phyloP scores from a whole-genome alignment of 2,888 invertebrate species.

The Panopea generosa region DNA sequence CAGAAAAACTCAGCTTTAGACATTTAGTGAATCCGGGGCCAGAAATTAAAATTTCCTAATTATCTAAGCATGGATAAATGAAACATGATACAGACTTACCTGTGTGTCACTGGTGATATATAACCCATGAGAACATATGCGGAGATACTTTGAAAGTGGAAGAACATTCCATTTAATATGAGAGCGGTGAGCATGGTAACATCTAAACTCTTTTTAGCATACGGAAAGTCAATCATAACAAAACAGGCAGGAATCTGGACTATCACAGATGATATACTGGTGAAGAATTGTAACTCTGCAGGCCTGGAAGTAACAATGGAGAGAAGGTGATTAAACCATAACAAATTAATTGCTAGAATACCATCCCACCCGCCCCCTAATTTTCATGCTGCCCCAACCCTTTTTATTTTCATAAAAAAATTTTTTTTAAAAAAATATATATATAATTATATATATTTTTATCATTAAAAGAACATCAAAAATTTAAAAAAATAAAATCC shows the following conservation, averaged over 20 bases:
- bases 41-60: too few species aligned
- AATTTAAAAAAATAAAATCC: too few species aligned
- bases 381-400: too few species aligned
- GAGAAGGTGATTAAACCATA: not conserved
- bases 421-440: conserved; percentile 24
- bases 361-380: too few species aligned
- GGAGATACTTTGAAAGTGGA: conserved; percentile 92
- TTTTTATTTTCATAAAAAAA: too few species aligned
- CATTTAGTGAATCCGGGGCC: too few species aligned
- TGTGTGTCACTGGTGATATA: conserved; percentile 92
- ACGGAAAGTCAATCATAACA: conserved; percentile 88
- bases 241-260: conserved; percentile 91
- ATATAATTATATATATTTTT: not conserved
- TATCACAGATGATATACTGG: conserved; percentile 90
- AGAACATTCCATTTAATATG: conserved; percentile 90
- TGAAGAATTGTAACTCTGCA: conserved; percentile 92
- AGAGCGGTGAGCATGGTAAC: conserved; percentile 87
- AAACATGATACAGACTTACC: conserved; percentile 64
- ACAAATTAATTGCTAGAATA: too few species aligned
- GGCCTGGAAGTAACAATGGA: conserved; percentile 87
- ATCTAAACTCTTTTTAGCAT: conserved; percentile 86
- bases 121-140: conserved; percentile 93
- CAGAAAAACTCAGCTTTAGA: too few species aligned
- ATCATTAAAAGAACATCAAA: too few species aligned
- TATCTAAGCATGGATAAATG: too few species aligned